Base-by-base conservation (phyloP, 1,140 invertebrate genomes). In the Epicauta chinensis region DNA sequence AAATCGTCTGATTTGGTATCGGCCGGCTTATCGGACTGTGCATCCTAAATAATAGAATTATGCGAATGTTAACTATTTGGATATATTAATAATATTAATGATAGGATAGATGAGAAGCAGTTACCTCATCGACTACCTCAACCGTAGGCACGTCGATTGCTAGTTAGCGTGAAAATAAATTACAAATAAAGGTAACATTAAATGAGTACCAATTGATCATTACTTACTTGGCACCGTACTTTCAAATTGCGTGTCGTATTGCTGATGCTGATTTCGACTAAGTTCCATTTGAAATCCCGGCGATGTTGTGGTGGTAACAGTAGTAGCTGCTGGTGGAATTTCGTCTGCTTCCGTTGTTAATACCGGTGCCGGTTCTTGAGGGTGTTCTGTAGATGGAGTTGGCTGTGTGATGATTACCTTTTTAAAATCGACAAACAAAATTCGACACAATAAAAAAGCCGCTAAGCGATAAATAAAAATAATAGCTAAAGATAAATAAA, bases 191-290 rank as follows among this genome's bases (percentile, higher is more conserved):
- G n/a, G 3, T 38, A n/a, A n/a, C 4, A 5, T 38, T 13, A 38
- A 38, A 38, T 3, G 3, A 7, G 36, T 16, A n/a, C 4, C 7
- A 38, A 5, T 38, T 45, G 11, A 1, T 3, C 17, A n/a, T 6
- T 10, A 64, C 67, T 62, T 61, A 70, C 69, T 59, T 37, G 65
- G 66, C 35, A 66, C 54, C 3, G 53, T 36, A n/a, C 32, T 52
- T 14, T 56, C 41, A 44, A 89, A 89, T 66, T 90, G 87, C 16
- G 77, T 75, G 42, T 81, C 84, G 62, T 89, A 90, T 34, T 86
- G 84, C 50, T 83, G 71, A 35, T 84, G 84, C 65, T 87, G 86
- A 60, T 79, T 78, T 63, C 77, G 79, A 58, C 78, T 81, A 42
- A 90, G 73, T 71, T 81, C 83, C 73, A 89, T 80, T 39, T 82